These are phyloP conservation scores for Drosophila tripunctata DNA, from an alignment of 2,888 invertebrate species.

Conservation along the genomic window DNA sequence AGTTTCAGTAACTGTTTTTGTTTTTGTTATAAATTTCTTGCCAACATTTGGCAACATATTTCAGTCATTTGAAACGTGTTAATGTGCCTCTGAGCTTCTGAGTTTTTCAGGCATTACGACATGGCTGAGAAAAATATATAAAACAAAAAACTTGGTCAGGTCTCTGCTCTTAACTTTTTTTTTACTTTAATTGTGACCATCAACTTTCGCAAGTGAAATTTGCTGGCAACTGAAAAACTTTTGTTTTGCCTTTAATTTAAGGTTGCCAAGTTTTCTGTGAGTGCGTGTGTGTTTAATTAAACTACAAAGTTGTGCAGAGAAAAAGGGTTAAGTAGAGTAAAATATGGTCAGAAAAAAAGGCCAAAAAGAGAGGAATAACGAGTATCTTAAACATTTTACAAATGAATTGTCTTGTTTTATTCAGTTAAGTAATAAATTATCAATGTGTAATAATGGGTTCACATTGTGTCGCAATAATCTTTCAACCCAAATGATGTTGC, in stretches of 20 bases:
- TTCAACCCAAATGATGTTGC: no score
- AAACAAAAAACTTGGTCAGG: constrained; percentile 31
- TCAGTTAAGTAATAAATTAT: constrained; percentile 32
- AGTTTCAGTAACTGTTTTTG: constrained; percentile 19
- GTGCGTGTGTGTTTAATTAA: no score
- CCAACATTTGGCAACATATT: constrained; percentile 65
- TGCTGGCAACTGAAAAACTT: constrained; percentile 43
- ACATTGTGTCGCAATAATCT: no score
- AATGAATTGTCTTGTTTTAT: constrained; percentile 1
- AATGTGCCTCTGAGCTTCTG: constrained; percentile 59
- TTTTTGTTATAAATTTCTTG: constrained; percentile 34
- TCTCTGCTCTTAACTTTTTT: constrained; percentile 34
- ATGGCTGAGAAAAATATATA: constrained; percentile 11
- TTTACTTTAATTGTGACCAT: constrained; percentile 54
- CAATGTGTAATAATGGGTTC: not conserved
- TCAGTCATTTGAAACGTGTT: constrained; percentile 69
- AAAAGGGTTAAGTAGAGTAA: constrained; percentile 4
- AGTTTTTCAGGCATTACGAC: constrained; percentile 48
- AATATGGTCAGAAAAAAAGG: not conserved
- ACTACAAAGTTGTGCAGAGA: constrained; percentile 16
- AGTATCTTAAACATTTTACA: constrained; percentile 2
- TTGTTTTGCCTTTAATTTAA: constrained; percentile 19
- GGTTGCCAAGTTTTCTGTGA: constrained; percentile 38
- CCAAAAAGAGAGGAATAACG: not conserved
- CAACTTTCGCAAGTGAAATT: constrained; percentile 73